A percentile compares a stretch with the other conserved stretches of the same genome.
phyloP scores from a whole-genome alignment of 2,888 invertebrate species.

The Lagria hirta region DNA sequence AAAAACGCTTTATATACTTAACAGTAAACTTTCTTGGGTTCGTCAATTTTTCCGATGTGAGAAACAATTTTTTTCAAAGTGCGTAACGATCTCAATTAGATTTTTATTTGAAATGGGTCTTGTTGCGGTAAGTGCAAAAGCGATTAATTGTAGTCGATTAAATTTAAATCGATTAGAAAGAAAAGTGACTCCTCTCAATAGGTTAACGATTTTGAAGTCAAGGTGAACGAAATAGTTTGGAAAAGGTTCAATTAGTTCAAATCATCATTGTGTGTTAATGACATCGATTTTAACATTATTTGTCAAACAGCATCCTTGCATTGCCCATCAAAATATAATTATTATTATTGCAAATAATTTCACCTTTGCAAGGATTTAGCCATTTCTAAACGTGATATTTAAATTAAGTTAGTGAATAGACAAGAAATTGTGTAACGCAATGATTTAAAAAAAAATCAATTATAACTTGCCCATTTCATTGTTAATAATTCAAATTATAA shows the following conservation, averaged over 20 bases:
- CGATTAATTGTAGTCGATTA: conserved; percentile 9
- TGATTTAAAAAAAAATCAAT: conserved; percentile 21
- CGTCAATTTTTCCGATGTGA: too few relatives aligned
- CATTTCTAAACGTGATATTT: conserved; percentile 8
- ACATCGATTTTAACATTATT: conserved; percentile 14
- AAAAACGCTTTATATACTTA: too few relatives aligned
- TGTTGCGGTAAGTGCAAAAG: conserved; percentile 19
- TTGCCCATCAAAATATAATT: conserved; percentile 4
- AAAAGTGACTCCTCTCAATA: neutral
- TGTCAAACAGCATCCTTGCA: too few relatives aligned
- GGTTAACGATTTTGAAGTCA: conserved; percentile 11
- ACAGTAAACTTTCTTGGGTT: too few relatives aligned
- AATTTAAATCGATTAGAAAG: conserved; percentile 13
- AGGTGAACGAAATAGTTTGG: conserved; percentile 10
- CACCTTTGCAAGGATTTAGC: conserved; percentile 6
- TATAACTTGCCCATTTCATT: conserved; percentile 18
- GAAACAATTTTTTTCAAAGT: too few relatives aligned
- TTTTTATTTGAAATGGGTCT: conserved; percentile 7
- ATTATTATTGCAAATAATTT: conserved; percentile 1
- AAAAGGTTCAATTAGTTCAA: conserved; percentile 14
- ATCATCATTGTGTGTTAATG: conserved; percentile 11
- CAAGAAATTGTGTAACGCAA: conserved; percentile 15
- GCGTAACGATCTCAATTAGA: conserved; percentile 1
- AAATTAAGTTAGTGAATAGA: conserved; percentile 8
- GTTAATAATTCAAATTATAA: conserved; percentile 15